These are phyloP conservation scores for Nesoenas mayeri DNA, from an alignment of 2,113 vertebrate species.

Conservation along the genomic window DNA sequence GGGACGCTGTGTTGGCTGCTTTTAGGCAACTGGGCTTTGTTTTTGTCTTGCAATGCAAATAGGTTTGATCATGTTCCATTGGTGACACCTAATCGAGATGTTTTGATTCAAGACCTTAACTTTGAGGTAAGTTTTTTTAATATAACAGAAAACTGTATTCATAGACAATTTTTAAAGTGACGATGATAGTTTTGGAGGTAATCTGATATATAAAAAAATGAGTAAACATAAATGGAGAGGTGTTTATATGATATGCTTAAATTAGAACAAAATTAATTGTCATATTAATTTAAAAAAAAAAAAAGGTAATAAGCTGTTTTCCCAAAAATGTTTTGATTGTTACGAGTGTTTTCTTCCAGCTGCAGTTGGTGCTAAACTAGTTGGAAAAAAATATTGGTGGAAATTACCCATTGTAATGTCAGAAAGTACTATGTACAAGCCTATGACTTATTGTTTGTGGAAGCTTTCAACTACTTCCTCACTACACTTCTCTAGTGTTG, in stretches of 20 bases:
- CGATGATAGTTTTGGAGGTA: neutral
- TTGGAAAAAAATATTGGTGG: neutral
- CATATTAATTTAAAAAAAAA: neutral
- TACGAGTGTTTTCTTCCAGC: neutral
- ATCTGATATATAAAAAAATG: neutral
- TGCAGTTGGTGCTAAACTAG: neutral
- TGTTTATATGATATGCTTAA: neutral
- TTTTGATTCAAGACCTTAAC: constrained; percentile 90
- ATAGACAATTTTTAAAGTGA: neutral
- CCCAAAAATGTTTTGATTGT: neutral
- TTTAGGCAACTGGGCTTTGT: neutral
- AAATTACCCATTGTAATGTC: neutral
- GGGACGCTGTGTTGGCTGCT: neutral
- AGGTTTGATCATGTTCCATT: constrained; percentile 96
- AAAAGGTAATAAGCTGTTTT: neutral
- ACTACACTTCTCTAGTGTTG: neutral
- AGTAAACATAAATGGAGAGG: neutral
- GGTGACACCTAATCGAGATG: constrained; percentile 95
- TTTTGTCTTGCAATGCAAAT: neutral
- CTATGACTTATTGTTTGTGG: neutral
- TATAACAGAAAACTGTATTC: neutral
- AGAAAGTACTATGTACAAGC: neutral
- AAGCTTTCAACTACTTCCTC: neutral
- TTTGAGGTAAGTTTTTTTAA: constrained; percentile 86
- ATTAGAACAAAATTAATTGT: neutral